Percentiles rank a stretch among this genome's conserved stretches.
Evolutionary conservation across 1,140 invertebrate genomes (phyloP).

Genomic region (Drosophila funebris): DNA sequence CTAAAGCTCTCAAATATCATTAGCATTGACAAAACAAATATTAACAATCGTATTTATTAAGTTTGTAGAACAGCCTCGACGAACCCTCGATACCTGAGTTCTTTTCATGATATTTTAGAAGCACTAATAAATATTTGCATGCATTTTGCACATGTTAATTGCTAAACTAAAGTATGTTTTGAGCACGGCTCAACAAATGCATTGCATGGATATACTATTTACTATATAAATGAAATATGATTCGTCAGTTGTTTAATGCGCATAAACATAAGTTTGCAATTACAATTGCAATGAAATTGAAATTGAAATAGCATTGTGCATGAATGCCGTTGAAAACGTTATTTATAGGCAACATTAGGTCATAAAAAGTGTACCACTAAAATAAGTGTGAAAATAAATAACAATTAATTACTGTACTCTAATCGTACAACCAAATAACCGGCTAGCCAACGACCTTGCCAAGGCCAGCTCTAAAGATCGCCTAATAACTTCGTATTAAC

Average conservation of each 20-base stretch:
- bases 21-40: not conserved
- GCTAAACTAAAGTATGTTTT: not conserved
- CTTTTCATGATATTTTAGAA: slow-evolving; percentile 24
- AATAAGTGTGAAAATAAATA: slow-evolving; percentile 13
- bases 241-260: not conserved
- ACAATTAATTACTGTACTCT: slow-evolving; percentile 29
- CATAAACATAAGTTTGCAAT: no score
- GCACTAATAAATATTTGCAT: slow-evolving; percentile 1
- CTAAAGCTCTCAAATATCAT: not conserved
- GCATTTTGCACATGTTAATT: slow-evolving; percentile 45
- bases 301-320: slow-evolving; percentile 8
- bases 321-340: slow-evolving; percentile 9
- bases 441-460: slow-evolving; percentile 54
- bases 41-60: not conserved
- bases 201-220: no score
- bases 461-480: slow-evolving; percentile 28
- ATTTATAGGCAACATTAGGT: slow-evolving; percentile 9
- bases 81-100: not conserved
- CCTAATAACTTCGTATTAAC: slow-evolving; percentile 23
- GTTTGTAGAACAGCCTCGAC: not conserved
- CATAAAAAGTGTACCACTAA: slow-evolving; percentile 1
- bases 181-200: not conserved
- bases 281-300: no score
- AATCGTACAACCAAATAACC: slow-evolving; percentile 25
- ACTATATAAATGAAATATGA: slow-evolving; percentile 6